Evolutionary conservation across 2,888 invertebrate genomes (phyloP).

Genomic region (Acanthosepion esculentum): DNA sequence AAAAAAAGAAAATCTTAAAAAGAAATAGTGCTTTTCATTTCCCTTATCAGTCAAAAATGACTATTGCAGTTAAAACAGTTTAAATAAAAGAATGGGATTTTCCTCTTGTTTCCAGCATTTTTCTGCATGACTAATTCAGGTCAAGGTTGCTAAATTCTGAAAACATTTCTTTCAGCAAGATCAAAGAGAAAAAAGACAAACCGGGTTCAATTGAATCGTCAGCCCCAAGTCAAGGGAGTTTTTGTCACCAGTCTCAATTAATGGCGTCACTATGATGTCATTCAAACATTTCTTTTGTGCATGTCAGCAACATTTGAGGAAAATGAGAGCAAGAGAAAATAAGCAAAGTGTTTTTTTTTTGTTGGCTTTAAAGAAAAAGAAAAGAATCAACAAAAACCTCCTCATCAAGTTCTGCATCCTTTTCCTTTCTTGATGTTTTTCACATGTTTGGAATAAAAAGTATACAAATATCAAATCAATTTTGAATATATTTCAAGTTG

Average conservation of each 20-base stretch:
- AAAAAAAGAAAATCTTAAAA: not conserved
- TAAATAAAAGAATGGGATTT: not conserved
- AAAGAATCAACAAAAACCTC: not conserved
- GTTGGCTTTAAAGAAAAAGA: not conserved
- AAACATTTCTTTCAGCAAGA: not conserved
- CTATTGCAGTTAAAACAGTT: not conserved
- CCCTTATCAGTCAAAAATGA: not conserved
- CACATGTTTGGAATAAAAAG: too few species aligned
- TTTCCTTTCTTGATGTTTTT: too few species aligned
- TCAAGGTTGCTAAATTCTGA: not conserved
- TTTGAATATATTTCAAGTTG: too few species aligned
- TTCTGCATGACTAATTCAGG: conserved; percentile 33
- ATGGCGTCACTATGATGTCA: conserved; percentile 5
- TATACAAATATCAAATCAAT: too few species aligned
- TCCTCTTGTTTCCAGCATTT: not conserved
- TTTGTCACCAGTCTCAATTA: not conserved
- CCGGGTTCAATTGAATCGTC: not conserved
- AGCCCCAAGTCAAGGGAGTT: not conserved
- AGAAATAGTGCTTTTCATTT: not conserved
- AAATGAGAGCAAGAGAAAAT: not conserved
- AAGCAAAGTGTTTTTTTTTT: not conserved
- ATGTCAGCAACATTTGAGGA: not conserved
- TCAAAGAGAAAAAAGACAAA: not conserved
- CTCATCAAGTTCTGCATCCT: too few species aligned
- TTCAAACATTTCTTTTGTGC: not conserved